Percentiles rank a stretch among this genome's conserved stretches.
Evolutionary conservation across 1,140 invertebrate genomes (phyloP).

Genomic region (Aethina tumida): DNA sequence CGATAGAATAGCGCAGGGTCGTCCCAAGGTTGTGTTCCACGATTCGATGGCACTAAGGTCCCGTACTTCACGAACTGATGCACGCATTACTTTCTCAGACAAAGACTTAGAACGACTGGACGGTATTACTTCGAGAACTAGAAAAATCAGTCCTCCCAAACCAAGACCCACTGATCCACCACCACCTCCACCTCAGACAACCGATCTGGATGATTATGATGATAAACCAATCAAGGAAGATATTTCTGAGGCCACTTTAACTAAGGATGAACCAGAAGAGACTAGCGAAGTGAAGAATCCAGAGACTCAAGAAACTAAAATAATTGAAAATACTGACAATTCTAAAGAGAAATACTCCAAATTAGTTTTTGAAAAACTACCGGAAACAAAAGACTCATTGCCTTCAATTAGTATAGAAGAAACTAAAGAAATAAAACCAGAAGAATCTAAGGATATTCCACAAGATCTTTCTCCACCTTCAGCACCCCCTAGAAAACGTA

Average conservation of each 20-base stretch:
- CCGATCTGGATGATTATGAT: background rate
- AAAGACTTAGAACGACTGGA: constrained; percentile 39
- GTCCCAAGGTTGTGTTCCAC: constrained; percentile 42
- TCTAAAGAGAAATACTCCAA: too few species aligned
- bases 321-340: background rate
- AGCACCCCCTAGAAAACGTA: constrained; percentile 30
- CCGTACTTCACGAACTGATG: constrained; percentile 47
- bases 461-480: constrained; percentile 17
- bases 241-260: background rate
- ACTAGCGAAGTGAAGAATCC: constrained; percentile 1
- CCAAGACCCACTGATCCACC: constrained; percentile 34
- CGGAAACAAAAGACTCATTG: too few species aligned
- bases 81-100: constrained; percentile 33
- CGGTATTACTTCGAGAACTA: constrained; percentile 36
- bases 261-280: background rate
- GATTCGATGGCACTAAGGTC: constrained; percentile 69
- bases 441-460: background rate
- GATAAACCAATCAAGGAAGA: background rate
- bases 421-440: background rate
- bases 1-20: constrained; percentile 35
- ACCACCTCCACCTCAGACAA: constrained; percentile 20
- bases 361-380: too few species aligned
- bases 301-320: background rate
- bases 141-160: constrained; percentile 24
- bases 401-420: background rate